Evolutionary conservation across 23 tunicate genomes (phyloP).

Genomic region (Styela plicata): DNA sequence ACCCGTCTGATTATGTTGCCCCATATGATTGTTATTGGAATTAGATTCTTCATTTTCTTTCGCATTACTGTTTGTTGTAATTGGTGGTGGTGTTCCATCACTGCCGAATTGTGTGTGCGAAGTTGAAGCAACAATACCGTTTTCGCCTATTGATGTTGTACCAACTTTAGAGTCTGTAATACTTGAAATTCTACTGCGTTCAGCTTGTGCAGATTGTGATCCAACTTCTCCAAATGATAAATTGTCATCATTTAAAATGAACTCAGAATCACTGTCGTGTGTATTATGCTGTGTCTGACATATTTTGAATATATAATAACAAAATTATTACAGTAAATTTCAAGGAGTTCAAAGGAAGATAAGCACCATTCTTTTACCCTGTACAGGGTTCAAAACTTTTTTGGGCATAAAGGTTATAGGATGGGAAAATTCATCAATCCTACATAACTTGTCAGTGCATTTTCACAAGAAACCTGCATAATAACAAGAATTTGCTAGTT

Average conservation of each 20-base stretch:
- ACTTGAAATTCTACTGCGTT: background rate
- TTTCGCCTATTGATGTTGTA: background rate
- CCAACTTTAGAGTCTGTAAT: background rate
- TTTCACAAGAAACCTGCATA: too few relatives aligned
- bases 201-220: background rate
- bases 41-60: background rate
- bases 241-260: conserved; percentile 61
- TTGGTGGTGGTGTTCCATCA: conserved; percentile 7
- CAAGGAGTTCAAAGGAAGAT: too few relatives aligned
- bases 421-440: too few relatives aligned
- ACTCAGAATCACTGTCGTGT: conserved; percentile 67
- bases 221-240: conserved; percentile 5
- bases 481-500: too few relatives aligned
- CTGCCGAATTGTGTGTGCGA: conserved; percentile 17
- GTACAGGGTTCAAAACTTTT: too few relatives aligned
- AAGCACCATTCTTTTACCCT: too few relatives aligned
- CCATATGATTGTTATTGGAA: conserved; percentile 4
- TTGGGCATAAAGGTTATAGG: too few relatives aligned
- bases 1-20: background rate
- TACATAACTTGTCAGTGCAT: too few relatives aligned
- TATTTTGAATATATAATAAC: background rate
- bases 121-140: background rate
- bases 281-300: conserved; percentile 15
- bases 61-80: background rate
- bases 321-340: too few relatives aligned